phyloP scores from a whole-genome alignment of 2,888 invertebrate genomes.

The Campaea margaritaria region DNA sequence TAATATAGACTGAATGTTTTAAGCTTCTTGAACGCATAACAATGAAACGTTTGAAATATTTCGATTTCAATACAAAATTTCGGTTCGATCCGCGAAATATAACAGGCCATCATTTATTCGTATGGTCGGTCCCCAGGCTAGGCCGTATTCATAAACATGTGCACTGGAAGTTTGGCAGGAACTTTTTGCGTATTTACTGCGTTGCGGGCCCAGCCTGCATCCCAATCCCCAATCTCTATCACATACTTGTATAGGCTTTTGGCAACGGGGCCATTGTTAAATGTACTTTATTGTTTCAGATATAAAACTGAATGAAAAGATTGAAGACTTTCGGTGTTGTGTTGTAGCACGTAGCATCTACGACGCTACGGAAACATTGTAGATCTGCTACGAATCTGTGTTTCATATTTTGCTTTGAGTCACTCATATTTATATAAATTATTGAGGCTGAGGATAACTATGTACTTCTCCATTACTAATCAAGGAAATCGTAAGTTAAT shows the following conservation, averaged over 20 bases:
- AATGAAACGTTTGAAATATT: constrained; percentile 21
- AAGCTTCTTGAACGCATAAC: neutral
- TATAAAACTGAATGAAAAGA: constrained; percentile 5
- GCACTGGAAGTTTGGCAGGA: constrained; percentile 76
- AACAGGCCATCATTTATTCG: constrained; percentile 60
- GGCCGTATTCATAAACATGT: constrained; percentile 75
- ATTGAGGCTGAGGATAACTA: too few species aligned
- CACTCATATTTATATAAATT: too few species aligned
- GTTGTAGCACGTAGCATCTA: too few species aligned
- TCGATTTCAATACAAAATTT: constrained; percentile 44
- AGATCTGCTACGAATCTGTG: constrained; percentile 15
- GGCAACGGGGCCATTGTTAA: constrained; percentile 61
- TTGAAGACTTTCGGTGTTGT: too few species aligned
- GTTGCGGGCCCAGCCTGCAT: constrained; percentile 57
- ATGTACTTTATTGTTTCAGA: constrained; percentile 45
- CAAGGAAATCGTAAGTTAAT: too few species aligned
- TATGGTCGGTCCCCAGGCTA: constrained; percentile 58
- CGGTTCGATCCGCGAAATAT: constrained; percentile 41
- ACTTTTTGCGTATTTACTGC: constrained; percentile 77
- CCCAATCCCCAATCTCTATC: constrained; percentile 59
- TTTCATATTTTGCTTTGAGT: too few species aligned
- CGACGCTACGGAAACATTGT: neutral
- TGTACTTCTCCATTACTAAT: too few species aligned
- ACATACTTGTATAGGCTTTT: constrained; percentile 52
- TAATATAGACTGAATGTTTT: neutral